Evolutionary conservation across 92 coral and sea anemone genomes (phyloP), one percentile per base, ranked within the genome.

Genomic region (Chrysogorgia sp.): DNA sequence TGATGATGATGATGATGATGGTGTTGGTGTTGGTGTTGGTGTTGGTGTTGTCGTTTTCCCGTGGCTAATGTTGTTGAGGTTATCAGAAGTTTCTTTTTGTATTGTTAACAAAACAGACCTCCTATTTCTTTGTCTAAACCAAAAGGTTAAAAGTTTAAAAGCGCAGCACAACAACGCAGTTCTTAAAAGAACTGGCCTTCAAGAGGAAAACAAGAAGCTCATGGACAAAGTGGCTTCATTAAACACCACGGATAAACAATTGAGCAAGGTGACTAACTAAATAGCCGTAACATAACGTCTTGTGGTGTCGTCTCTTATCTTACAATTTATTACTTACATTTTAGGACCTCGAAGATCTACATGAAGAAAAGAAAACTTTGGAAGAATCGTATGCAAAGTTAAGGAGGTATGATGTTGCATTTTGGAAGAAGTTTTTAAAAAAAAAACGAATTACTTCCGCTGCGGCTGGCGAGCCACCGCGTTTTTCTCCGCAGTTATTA

Each of bases 331-430:
- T 24, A 15, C 56, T 40, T 25, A 3, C 24, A 15, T 58, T 86
- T 40, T 59, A 94, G 98, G 97, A 91, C 84, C 69, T 94, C 33
- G 90, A 84, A 29, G 97, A 90, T 61, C 74, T 94, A 41, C 29
- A 84, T 64, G 98, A 94, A 17, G 98, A 94, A 63, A 88, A 90
- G 41, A 92, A 86, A 57, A 92, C 80, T 55, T 68, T 94, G 77
- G 98, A 94, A 58, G 98, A 94, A 57, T 93, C 96, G 13, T 94
- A 90, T 81, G 60, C 98, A 10, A 94, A 81, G 72, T 79, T 94
- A 15, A 94, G 89, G 83, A 92, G 97, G 98, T 94, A 71, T 7
- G n/a, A 30, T 25, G 40, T 28, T 34, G 43, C 50, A 31, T n/a
- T 76, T 13, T n/a, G n/a, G n/a, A n/a, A n/a, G n/a, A n/a, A n/a